Evolutionary conservation across 1,140 invertebrate species (phyloP).

Genomic region (Plectrocnemia conspersa): DNA sequence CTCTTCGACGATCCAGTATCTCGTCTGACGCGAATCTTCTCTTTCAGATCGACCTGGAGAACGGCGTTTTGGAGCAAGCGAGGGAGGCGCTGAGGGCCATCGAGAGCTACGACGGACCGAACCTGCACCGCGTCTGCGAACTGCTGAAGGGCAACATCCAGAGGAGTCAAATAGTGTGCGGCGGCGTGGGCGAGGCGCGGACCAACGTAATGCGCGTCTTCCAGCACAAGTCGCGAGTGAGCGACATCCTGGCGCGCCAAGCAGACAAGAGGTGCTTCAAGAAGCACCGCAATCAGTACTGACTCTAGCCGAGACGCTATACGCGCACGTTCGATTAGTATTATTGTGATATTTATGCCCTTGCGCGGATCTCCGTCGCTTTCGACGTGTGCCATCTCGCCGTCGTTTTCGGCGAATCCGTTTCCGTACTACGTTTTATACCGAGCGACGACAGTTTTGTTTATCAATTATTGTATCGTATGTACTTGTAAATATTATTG

Average conservation of each 20-base stretch:
- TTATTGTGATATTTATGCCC: slow-evolving; percentile 1
- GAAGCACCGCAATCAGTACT: slow-evolving; percentile 59
- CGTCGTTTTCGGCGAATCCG: too few species aligned
- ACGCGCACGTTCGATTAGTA: neutral
- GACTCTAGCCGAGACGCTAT: slow-evolving; percentile 9
- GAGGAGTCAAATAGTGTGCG: slow-evolving; percentile 85
- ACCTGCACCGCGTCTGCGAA: slow-evolving; percentile 70
- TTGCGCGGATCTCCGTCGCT: neutral
- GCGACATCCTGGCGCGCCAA: slow-evolving; percentile 84
- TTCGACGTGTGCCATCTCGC: too few species aligned
- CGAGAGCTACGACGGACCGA: slow-evolving; percentile 59
- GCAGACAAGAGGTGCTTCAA: slow-evolving; percentile 86
- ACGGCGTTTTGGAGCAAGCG: slow-evolving; percentile 60
- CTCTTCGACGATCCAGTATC: too few species aligned
- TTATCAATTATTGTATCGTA: too few species aligned
- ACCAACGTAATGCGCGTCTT: slow-evolving; percentile 84
- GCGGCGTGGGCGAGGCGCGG: slow-evolving; percentile 85
- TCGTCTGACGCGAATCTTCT: too few species aligned
- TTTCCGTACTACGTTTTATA: too few species aligned
- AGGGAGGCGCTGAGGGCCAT: slow-evolving; percentile 59
- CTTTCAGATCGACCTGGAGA: slow-evolving; percentile 48
- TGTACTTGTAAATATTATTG: too few species aligned
- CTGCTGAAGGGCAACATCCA: slow-evolving; percentile 91
- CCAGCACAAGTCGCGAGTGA: slow-evolving; percentile 82
- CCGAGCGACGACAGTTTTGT: too few species aligned